Percentiles rank a stretch among this genome's conserved stretches.
Conservation (phyloP, 2,797 vertebrate species). For the Microcaecilia unicolor region DNA sequence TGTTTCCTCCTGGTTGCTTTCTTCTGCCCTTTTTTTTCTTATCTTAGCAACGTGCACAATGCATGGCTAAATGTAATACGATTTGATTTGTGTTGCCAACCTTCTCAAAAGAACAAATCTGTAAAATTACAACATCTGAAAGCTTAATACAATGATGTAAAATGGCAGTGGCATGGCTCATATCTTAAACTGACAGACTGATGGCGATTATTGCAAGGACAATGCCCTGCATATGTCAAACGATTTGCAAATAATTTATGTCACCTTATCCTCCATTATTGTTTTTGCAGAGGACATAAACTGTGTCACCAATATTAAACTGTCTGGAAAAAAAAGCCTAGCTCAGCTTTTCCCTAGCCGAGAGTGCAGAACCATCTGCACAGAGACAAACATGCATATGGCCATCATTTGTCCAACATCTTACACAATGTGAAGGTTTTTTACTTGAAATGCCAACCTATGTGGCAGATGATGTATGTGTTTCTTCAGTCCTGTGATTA, state of each 20-base stretch:
- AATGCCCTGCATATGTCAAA: conserved; percentile 91
- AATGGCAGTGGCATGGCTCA: conserved; percentile 74
- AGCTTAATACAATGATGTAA: conserved; percentile 74
- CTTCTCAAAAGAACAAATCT: conserved; percentile 52
- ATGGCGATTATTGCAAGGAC: conserved; percentile 93
- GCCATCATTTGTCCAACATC: conserved; percentile 97
- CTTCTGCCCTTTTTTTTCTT: not conserved
- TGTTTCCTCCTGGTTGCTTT: conserved; percentile 1
- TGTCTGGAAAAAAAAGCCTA: conserved; percentile 74
- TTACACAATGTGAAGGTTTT: conserved; percentile 95
- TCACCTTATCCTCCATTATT: conserved; percentile 89
- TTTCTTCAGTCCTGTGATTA: conserved; percentile 99
- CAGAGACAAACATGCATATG: conserved; percentile 88
- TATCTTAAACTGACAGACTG: conserved; percentile 86
- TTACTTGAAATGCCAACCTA: conserved; percentile 93
- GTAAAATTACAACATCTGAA: conserved; percentile 54
- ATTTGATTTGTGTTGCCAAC: conserved; percentile 46
- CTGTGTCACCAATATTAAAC: conserved; percentile 89
- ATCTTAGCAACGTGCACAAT: conserved; percentile 23
- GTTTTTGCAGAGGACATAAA: conserved; percentile 87
- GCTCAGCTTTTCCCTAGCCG: conserved; percentile 80
- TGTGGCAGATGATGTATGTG: conserved; percentile 99
- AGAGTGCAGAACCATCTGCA: conserved; percentile 85
- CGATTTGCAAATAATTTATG: conserved; percentile 95
- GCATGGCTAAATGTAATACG: conserved; percentile 50